Evolutionary conservation across 2,113 vertebrate genomes (phyloP).

Genomic region (Amblyornis subalaris): DNA sequence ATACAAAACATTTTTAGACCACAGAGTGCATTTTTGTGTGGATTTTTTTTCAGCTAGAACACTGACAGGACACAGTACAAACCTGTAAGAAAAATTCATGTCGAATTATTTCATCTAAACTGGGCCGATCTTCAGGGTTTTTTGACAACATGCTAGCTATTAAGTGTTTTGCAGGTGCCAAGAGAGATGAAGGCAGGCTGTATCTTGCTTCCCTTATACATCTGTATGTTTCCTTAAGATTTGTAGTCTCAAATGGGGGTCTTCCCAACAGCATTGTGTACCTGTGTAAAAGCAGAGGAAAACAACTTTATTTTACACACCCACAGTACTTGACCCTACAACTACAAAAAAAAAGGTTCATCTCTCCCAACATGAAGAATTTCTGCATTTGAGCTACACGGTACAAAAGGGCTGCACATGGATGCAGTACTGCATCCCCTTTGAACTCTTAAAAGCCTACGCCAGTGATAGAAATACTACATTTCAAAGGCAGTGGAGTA

Average conservation of each 20-base stretch:
- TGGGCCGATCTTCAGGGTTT: constrained; percentile 88
- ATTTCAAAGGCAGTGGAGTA: constrained; percentile 41
- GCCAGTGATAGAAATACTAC: neutral
- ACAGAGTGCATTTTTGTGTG: neutral
- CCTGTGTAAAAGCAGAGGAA: constrained; percentile 67
- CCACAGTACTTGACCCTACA: neutral
- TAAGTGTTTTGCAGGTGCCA: constrained; percentile 87
- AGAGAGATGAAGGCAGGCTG: constrained; percentile 86
- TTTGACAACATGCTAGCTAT: constrained; percentile 91
- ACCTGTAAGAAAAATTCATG: constrained; percentile 96
- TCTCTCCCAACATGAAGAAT: neutral
- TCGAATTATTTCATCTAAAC: constrained; percentile 88
- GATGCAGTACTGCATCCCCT: neutral
- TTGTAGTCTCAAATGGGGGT: constrained; percentile 96
- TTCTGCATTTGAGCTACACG: neutral
- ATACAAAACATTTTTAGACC: neutral
- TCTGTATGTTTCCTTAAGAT: constrained; percentile 94
- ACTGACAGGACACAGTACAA: neutral
- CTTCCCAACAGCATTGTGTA: constrained; percentile 95
- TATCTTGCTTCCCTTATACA: constrained; percentile 95
- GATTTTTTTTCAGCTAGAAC: neutral
- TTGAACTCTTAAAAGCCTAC: neutral
- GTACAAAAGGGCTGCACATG: neutral
- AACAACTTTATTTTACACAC: neutral
- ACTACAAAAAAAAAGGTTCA: neutral